These are phyloP conservation scores for Euthynnus affinis DNA, from an alignment of 2,797 vertebrate genomes.

Conservation along the genomic window DNA sequence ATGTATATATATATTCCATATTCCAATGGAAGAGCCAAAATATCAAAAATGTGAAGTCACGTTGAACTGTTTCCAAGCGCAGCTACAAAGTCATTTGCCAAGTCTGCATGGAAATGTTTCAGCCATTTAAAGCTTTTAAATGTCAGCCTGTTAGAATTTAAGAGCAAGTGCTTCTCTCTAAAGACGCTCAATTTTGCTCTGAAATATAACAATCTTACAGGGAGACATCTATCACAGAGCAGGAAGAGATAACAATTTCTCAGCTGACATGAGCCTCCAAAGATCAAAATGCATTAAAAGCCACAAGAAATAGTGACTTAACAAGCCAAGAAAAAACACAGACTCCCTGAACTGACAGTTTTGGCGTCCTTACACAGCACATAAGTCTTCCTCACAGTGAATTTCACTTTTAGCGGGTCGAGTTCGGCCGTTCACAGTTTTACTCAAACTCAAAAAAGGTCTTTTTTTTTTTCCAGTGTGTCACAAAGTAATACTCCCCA, in stretches of 20 bases:
- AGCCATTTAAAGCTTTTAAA: conserved; percentile 27
- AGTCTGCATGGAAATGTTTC: conserved; percentile 37
- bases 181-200: neutral
- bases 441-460: neutral
- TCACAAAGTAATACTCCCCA: no score
- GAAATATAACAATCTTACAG: conserved; percentile 16
- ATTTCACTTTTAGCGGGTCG: conserved; percentile 27
- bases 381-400: conserved; percentile 28
- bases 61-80: conserved; percentile 43
- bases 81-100: conserved; percentile 22
- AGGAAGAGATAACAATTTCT: conserved; percentile 8
- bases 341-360: conserved; percentile 18
- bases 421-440: neutral
- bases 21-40: conserved; percentile 62
- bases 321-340: conserved; percentile 37
- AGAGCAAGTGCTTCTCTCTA: conserved; percentile 18
- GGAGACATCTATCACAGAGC: conserved; percentile 2
- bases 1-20: conserved; percentile 64
- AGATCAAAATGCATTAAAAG: conserved; percentile 35
- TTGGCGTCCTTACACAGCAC: conserved; percentile 7
- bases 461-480: neutral
- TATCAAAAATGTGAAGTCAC: conserved; percentile 53
- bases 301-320: conserved; percentile 25
- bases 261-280: conserved; percentile 35
- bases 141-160: conserved; percentile 22